Evolutionary conservation across 2,888 invertebrate species (phyloP), one percentile per base, ranked within the genome.

Genomic region (Glyphotaelius pellucidus): DNA sequence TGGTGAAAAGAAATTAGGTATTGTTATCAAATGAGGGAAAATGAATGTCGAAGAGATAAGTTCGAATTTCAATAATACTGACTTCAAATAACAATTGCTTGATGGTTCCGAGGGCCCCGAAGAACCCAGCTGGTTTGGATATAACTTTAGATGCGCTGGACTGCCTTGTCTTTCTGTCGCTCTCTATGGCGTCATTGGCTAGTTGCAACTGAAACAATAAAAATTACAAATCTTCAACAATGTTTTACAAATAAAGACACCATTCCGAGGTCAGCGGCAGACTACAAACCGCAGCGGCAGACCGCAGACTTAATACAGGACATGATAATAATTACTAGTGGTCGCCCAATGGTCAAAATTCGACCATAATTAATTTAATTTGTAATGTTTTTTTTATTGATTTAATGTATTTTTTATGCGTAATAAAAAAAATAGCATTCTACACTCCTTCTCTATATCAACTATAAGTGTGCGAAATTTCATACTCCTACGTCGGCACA

Each of bases 71-170:
- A 81, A 81, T 15, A 81, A 32, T 83, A 35, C 81, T 30, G 94
- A 96, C 96, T 95, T 96, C 95, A 93, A 95, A 94, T 93, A 96
- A 95, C 86, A 96, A 94, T 94, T 95, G 95, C 93, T 96, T 96
- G 93, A 96, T 95, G 0, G 96, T 96, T 90, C 96, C 96, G 93
- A 96, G 95, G 1, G 96, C 96, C 90, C 96, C 96, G 92, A 96
- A 96, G 94, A 96, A 96, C 7, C 96, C 96, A 4, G 90, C n/a
- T 12, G 88, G 92, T 19, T 38, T 92, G n/a, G 52, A 94, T 87
- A 90, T 94, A 93, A 83, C 94, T 93, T 35, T 94, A 93, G 38
- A 94, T 94, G 42, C 94, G 94, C 87, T 95, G 94, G 89, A 79
- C 38, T 93, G 93, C 47, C 93, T 90, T 12, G 84, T n/a, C 19